Base-by-base conservation (phyloP, 2,797 vertebrate species). In the Podargus strigoides region DNA sequence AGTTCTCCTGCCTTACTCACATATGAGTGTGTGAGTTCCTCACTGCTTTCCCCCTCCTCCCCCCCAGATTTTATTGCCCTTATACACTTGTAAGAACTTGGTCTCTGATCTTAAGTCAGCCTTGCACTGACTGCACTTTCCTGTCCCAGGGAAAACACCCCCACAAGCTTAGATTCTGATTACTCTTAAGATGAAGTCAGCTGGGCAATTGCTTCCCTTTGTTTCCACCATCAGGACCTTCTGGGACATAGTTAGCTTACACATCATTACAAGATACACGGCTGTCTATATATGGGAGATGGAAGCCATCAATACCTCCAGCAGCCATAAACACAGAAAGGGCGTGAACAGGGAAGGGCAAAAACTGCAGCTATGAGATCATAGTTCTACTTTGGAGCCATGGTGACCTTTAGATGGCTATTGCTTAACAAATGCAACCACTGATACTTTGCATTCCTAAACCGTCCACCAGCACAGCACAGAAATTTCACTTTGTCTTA, bases 311-410 rank as follows among this genome's bases (percentile, higher is more conserved):
- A 50, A 73, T 90, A 84, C 87, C 62, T 94, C 46, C 55, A 60
- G 56, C 59, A 80, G 41, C 46, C 78, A 42, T 63, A 87, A 92
- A 92, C 88, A 93, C 1, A 0, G 93, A 72, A 95, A 64, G 96
- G 93, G 94, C 80, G 93, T 90, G 84, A 87, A 64, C 75, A 93
- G 75, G 90, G 89, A 94, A 90, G 92, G 90, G 90, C 94, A 90
- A 77, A 86, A 92, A 67, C 73, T 95, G 55, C 32, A 95, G 85
- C 90, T 56, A 7, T 94, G 94, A 97, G 93, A 92, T 96, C 94
- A 93, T 34, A 60, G 90, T 58, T 79, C 92, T 80, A 32, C 89
- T 93, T 95, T 89, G 55, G 87, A 93, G 68, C n/a, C 30, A 9
- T 14, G 22, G 46, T 94, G 86, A 95, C 84, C 92, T 97, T 95